Conservation (phyloP, 2,888 invertebrate genomes). For the Dyspetes luteomarginatus region DNA sequence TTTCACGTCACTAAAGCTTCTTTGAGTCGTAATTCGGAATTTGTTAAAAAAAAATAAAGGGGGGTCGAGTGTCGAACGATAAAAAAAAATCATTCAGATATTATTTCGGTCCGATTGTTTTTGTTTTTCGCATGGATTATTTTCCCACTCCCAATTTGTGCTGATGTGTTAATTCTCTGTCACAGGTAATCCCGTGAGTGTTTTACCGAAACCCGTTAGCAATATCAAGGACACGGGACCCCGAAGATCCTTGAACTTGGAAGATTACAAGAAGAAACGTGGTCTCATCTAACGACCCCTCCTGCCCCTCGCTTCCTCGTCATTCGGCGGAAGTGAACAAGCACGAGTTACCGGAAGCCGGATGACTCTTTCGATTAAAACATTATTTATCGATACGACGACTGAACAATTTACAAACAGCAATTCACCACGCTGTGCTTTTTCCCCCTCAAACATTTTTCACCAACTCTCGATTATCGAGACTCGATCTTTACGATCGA, state of each 20-base stretch:
- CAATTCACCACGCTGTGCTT: background rate
- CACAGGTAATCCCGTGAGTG: conserved; percentile 88
- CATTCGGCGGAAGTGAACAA: conserved; percentile 21
- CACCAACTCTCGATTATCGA: conserved; percentile 12
- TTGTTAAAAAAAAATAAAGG: too few species aligned
- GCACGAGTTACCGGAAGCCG: background rate
- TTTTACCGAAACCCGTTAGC: conserved; percentile 90
- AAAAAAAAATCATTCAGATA: too few species aligned
- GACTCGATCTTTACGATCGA: conserved; percentile 27
- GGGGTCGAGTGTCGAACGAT: too few species aligned
- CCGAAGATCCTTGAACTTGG: conserved; percentile 93
- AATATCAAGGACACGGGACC: conserved; percentile 92
- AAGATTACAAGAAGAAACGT: conserved; percentile 96
- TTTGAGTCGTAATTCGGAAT: too few species aligned
- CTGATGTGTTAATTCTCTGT: conserved; percentile 73
- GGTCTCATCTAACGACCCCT: conserved; percentile 89
- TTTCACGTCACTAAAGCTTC: too few species aligned
- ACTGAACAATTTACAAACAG: background rate
- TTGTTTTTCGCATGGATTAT: too few species aligned
- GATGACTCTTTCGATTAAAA: background rate
- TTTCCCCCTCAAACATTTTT: background rate
- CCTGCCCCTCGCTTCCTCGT: background rate
- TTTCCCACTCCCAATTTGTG: too few species aligned
- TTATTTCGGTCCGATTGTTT: too few species aligned
- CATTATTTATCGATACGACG: background rate